Evolutionary conservation across 2,113 vertebrate genomes (phyloP).

Genomic region (Chloroceryle aenea): DNA sequence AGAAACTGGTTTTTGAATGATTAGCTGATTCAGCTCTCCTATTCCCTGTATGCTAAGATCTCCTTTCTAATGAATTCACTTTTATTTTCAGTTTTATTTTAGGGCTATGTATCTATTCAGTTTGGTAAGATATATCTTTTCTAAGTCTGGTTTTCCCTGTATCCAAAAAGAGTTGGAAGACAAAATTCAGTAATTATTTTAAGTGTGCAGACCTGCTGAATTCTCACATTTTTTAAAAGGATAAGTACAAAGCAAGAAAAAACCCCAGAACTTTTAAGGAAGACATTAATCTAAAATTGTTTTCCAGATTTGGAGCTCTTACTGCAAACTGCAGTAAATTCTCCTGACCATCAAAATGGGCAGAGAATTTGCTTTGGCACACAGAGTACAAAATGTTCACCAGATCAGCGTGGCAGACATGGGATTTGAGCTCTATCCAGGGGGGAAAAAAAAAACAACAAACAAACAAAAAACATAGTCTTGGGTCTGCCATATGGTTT

Average conservation of each 20-base stretch:
- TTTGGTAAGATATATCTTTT: not conserved
- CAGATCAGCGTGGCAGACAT: not conserved
- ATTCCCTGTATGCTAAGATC: not conserved
- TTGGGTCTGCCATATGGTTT: not conserved
- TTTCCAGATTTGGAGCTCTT: not conserved
- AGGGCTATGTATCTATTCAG: not conserved
- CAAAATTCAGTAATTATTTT: not conserved
- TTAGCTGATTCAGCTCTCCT: not conserved
- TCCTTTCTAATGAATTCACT: not conserved
- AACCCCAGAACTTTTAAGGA: not conserved
- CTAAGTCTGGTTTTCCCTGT: not conserved
- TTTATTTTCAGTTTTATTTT: not conserved
- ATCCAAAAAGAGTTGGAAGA: not conserved
- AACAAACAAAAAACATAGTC: not conserved
- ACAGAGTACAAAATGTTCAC: accelerated
- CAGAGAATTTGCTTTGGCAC: not conserved
- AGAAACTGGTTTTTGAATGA: not conserved
- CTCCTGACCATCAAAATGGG: not conserved
- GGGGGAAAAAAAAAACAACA: accelerated
- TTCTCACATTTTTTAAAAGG: not conserved
- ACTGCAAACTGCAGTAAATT: not conserved
- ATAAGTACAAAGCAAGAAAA: not conserved
- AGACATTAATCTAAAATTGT: not conserved
- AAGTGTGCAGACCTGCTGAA: not conserved
- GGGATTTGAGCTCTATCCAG: not conserved